phyloP scores from a whole-genome alignment of 2,888 invertebrate species.

The Drosophila mulleri region DNA sequence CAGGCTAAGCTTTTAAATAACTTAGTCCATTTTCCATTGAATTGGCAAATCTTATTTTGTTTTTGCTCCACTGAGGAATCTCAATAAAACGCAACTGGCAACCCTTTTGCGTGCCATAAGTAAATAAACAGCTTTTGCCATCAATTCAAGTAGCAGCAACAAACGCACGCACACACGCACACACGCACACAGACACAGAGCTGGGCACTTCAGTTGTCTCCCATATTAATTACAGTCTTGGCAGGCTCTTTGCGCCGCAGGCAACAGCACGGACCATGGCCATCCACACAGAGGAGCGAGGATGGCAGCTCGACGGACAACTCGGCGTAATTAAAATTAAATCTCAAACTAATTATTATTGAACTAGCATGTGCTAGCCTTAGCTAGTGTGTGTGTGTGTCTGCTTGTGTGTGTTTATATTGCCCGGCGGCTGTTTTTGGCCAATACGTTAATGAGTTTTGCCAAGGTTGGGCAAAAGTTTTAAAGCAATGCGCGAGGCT shows the following conservation, averaged over 20 bases:
- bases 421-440: constrained; percentile 64
- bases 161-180: neutral
- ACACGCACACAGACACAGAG: neutral
- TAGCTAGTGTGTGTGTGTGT: neutral
- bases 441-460: constrained; percentile 51
- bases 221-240: constrained; percentile 75
- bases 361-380: constrained; percentile 51
- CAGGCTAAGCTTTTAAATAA: constrained; percentile 7
- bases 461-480: constrained; percentile 52
- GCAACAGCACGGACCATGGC: constrained; percentile 45
- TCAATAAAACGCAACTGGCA: constrained; percentile 66
- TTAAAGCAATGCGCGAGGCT: constrained; percentile 25
- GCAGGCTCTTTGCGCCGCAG: constrained; percentile 62
- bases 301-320: constrained; percentile 42
- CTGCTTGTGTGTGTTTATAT: constrained; percentile 31
- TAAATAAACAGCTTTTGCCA: constrained; percentile 57
- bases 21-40: neutral
- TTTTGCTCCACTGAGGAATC: constrained; percentile 44
- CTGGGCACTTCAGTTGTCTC: constrained; percentile 44
- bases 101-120: constrained; percentile 61
- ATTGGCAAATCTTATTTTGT: constrained; percentile 29
- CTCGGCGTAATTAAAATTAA: constrained; percentile 81
- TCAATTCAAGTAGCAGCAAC: constrained; percentile 27
- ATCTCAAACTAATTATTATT: constrained; percentile 80
- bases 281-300: constrained; percentile 36